Evolutionary conservation across 1,140 invertebrate species (phyloP).

Genomic region (Metaphire vulgaris): DNA sequence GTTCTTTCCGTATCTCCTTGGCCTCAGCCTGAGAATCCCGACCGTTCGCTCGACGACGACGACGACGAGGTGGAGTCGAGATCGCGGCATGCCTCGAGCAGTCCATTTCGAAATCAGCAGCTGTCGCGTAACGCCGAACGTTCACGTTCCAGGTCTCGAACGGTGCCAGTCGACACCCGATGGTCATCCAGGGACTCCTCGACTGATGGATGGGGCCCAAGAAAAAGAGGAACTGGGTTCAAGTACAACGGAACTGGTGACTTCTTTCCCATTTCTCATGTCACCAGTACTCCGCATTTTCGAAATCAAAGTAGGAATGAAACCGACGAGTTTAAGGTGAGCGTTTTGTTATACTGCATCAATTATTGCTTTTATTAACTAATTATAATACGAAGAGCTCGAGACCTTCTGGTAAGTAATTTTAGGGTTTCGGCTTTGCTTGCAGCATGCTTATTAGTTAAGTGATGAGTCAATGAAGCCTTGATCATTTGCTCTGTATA

Average conservation of each 20-base stretch:
- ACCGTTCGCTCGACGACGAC: slow-evolving; percentile 13
- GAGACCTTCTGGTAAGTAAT: too few species aligned
- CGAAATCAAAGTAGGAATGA: slow-evolving; percentile 36
- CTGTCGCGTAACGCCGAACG: background rate
- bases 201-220: background rate
- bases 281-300: background rate
- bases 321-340: slow-evolving; percentile 50
- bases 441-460: too few species aligned
- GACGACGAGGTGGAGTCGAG: background rate
- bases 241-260: background rate
- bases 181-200: background rate
- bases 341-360: too few species aligned
- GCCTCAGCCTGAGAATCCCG: too few species aligned
- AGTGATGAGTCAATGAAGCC: too few species aligned
- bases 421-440: too few species aligned
- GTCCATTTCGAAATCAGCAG: background rate
- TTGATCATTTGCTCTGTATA: too few species aligned
- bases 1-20: too few species aligned
- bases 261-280: too few species aligned
- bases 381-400: too few species aligned
- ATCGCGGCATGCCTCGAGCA: background rate
- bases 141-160: background rate
- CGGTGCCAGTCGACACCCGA: background rate
- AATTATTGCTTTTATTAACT: too few species aligned
- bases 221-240: background rate